A percentile compares a stretch with the other conserved stretches of the same genome.
Evolutionary conservation across 2,113 vertebrate species (phyloP).

Genomic region (Xenopus tropicalis): DNA sequence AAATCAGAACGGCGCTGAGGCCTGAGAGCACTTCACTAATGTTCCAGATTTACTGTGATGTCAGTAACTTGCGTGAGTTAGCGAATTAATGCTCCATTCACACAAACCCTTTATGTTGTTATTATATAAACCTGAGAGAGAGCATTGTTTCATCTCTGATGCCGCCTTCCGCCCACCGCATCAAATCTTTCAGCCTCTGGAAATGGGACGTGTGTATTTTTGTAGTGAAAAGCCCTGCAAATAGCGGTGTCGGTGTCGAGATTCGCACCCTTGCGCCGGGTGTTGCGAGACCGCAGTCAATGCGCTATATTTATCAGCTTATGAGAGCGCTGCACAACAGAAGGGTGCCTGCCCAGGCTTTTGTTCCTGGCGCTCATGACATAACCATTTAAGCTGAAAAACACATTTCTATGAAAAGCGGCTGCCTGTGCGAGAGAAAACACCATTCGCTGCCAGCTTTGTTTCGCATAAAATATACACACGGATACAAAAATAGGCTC

Average conservation of each 20-base stretch:
- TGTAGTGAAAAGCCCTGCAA: neutral
- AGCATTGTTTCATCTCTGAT: too few relatives aligned
- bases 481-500: neutral
- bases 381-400: neutral
- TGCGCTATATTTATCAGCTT: conserved; percentile 6
- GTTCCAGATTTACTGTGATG: too few relatives aligned
- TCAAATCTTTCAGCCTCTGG: neutral
- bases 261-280: neutral
- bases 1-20: too few relatives aligned
- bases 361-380: neutral
- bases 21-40: too few relatives aligned
- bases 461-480: neutral
- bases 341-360: neutral
- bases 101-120: too few relatives aligned
- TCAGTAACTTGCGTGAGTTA: too few relatives aligned
- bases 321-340: neutral
- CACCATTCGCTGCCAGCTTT: neutral
- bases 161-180: neutral
- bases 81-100: too few relatives aligned
- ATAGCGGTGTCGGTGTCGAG: neutral
- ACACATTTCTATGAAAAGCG: neutral
- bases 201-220: neutral
- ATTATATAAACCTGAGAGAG: too few relatives aligned
- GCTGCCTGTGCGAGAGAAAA: neutral
- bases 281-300: neutral